Conservation (phyloP, 2,888 invertebrate species). For the Deilephila porcellus region DNA sequence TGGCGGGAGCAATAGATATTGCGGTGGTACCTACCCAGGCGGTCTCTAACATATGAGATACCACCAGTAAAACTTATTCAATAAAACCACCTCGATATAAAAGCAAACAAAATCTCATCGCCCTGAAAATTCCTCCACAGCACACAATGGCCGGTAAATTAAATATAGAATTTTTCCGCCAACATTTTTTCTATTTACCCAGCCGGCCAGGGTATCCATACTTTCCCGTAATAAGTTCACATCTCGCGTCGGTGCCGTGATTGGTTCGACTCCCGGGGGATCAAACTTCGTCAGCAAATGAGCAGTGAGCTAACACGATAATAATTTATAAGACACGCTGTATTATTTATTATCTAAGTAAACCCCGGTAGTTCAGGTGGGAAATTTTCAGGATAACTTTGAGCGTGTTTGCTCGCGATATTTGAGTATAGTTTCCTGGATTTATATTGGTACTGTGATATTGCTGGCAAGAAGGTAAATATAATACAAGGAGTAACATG, state of each 20-base stretch:
- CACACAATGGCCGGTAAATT: neutral
- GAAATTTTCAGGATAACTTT: slow-evolving; percentile 18
- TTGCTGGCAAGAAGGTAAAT: too few species aligned
- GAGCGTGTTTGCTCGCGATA: neutral
- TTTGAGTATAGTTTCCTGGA: neutral
- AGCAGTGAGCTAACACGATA: slow-evolving; percentile 81
- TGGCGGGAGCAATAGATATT: too few species aligned
- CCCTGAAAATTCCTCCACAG: neutral
- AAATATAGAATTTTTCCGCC: slow-evolving; percentile 13
- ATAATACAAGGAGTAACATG: too few species aligned
- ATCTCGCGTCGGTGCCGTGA: slow-evolving; percentile 69
- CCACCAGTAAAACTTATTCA: too few species aligned
- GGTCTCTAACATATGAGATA: neutral
- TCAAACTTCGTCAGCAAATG: slow-evolving; percentile 84
- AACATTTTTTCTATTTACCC: slow-evolving; percentile 35
- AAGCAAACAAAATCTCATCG: neutral
- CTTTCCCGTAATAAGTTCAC: slow-evolving; percentile 80
- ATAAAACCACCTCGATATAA: too few species aligned
- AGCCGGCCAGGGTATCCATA: slow-evolving; percentile 44
- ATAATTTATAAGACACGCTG: slow-evolving; percentile 81
- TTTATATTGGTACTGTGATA: neutral
- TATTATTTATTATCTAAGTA: slow-evolving; percentile 76
- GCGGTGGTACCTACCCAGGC: too few species aligned
- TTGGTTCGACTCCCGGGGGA: slow-evolving; percentile 78
- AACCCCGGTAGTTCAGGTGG: slow-evolving; percentile 43